phyloP scores from a whole-genome alignment of 2,797 vertebrate genomes.

The Phoxinus dragarum region DNA sequence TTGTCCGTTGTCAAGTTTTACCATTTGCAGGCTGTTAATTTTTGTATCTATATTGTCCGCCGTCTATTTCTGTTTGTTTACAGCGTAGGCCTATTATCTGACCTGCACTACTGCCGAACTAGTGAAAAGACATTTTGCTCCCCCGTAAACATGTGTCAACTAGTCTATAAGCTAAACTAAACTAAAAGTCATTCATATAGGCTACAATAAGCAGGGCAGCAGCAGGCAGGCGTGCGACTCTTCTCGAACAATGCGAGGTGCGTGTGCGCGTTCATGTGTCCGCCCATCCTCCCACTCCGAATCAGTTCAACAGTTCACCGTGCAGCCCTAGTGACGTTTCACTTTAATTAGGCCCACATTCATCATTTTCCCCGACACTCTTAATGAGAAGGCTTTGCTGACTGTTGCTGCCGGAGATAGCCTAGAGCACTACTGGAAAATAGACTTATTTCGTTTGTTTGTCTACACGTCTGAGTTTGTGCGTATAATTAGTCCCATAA shows the following conservation, averaged over 20 bases:
- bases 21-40: neutral
- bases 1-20: neutral
- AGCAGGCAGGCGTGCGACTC: slow-evolving; percentile 82
- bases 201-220: slow-evolving; percentile 69
- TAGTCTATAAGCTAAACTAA: neutral
- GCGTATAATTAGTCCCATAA: slow-evolving; percentile 48
- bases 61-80: neutral
- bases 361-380: slow-evolving; percentile 42
- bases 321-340: slow-evolving; percentile 40
- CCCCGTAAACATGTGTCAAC: neutral
- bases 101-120: neutral
- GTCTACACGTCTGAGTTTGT: slow-evolving; percentile 38
- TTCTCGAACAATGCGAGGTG: slow-evolving; percentile 76
- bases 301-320: slow-evolving; percentile 72
- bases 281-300: slow-evolving; percentile 68
- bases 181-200: slow-evolving; percentile 20
- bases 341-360: slow-evolving; percentile 47
- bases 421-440: slow-evolving; percentile 36
- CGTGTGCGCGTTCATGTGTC: slow-evolving; percentile 69
- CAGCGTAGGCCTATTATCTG: neutral
- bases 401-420: slow-evolving; percentile 29
- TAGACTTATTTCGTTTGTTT: slow-evolving; percentile 48
- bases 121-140: neutral
- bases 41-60: neutral
- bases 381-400: slow-evolving; percentile 35